Evolutionary conservation across 2,888 invertebrate genomes (phyloP).

Genomic region (Falcaria lacertinaria): DNA sequence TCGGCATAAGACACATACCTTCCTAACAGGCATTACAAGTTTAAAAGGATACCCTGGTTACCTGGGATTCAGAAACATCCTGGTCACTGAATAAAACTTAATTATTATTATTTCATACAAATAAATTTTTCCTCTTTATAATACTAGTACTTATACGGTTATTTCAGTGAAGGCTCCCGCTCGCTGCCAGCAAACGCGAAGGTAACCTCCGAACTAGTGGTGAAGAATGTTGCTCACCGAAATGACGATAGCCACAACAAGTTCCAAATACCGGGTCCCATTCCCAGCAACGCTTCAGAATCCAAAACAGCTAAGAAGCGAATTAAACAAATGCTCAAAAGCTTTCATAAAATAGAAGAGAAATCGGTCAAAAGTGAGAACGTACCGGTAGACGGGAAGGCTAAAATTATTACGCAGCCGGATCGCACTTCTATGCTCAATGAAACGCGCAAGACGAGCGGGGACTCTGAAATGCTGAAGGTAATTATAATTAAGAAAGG

Average conservation of each 20-base stretch:
- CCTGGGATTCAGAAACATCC: too few relatives aligned
- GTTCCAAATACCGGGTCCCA: conserved; percentile 27
- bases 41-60: too few relatives aligned
- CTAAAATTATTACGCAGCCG: neutral
- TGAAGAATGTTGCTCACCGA: neutral
- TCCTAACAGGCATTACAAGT: too few relatives aligned
- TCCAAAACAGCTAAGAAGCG: neutral
- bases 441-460: too few relatives aligned
- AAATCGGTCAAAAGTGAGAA: neutral
- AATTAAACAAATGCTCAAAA: neutral
- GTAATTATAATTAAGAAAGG: too few relatives aligned
- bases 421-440: too few relatives aligned
- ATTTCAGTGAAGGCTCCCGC: neutral
- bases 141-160: too few relatives aligned
- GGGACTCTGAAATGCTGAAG: too few relatives aligned
- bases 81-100: too few relatives aligned
- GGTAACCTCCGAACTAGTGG: neutral
- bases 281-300: conserved; percentile 9
- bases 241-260: conserved; percentile 16
- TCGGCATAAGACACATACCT: too few relatives aligned
- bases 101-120: too few relatives aligned
- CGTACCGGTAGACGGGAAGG: neutral
- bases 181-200: neutral
- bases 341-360: neutral
- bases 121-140: too few relatives aligned